These are phyloP conservation scores for Lepilemur ruficaudatus DNA, from an alignment of 2,797 vertebrate genomes.

Conservation along the genomic window DNA sequence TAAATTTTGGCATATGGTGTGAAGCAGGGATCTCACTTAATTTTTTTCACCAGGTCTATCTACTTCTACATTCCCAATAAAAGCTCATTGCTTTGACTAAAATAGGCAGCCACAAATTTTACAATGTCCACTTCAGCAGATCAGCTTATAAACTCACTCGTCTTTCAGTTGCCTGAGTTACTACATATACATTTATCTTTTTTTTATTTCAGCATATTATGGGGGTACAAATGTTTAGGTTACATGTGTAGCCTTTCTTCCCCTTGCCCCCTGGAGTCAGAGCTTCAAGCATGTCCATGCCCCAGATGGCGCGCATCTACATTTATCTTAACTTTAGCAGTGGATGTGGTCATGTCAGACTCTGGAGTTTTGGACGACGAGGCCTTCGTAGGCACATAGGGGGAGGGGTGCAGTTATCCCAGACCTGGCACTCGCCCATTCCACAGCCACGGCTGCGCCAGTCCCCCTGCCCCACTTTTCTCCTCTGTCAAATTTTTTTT, in stretches of 20 bases:
- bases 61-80: not conserved
- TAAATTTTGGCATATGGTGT: not conserved
- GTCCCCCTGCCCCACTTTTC: not conserved
- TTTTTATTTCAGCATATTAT: too few relatives aligned
- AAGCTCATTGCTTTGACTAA: not conserved
- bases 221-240: too few relatives aligned
- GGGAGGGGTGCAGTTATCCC: not conserved
- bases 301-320: too few relatives aligned
- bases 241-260: too few relatives aligned
- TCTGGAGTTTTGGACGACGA: not conserved
- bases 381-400: not conserved
- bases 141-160: not conserved
- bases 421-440: not conserved
- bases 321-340: not conserved
- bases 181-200: not conserved
- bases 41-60: not conserved
- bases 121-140: too few relatives aligned
- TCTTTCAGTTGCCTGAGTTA: not conserved
- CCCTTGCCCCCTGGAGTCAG: too few relatives aligned
- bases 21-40: not conserved
- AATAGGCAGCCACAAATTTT: not conserved
- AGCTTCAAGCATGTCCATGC: too few relatives aligned
- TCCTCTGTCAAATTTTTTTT: too few relatives aligned
- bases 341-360: accelerated
- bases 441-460: accelerated